Percentiles rank a stretch among this genome's conserved stretches.
These are phyloP conservation scores for Podotricha telesiphe DNA, from an alignment of 2,888 invertebrate species.

Conservation along the genomic window DNA sequence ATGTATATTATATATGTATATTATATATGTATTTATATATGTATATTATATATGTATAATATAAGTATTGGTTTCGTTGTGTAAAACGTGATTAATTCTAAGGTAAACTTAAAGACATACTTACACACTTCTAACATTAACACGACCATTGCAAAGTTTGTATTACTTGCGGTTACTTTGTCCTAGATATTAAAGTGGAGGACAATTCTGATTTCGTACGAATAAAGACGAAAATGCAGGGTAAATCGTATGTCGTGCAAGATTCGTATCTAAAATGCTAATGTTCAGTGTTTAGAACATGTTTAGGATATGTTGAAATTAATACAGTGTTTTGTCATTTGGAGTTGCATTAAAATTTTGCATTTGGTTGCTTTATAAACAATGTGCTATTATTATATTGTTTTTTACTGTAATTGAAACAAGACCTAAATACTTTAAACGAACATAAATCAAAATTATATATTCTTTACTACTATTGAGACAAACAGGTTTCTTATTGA, in stretches of 20 bases:
- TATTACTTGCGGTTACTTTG: constrained; percentile 32
- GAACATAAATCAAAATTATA: too few species aligned
- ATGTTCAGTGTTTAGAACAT: constrained; percentile 25
- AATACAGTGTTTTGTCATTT: not conserved
- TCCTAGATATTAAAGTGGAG: constrained; percentile 30
- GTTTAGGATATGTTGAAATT: constrained; percentile 37
- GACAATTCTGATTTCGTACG: constrained; percentile 28
- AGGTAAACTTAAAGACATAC: too few species aligned
- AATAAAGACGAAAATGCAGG: constrained; percentile 33
- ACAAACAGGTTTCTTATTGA: too few species aligned
- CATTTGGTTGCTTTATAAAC: not conserved
- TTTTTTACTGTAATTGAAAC: not conserved
- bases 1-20: too few species aligned
- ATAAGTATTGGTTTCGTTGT: too few species aligned
- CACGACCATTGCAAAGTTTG: constrained; percentile 21
- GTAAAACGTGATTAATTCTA: too few species aligned
- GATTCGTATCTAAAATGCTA: constrained; percentile 35
- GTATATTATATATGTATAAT: too few species aligned
- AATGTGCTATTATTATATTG: not conserved
- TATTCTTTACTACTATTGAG: too few species aligned
- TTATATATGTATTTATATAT: too few species aligned
- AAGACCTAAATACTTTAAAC: too few species aligned
- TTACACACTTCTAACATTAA: constrained; percentile 15
- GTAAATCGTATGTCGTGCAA: constrained; percentile 41
- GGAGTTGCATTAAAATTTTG: not conserved